Conservation (phyloP, 64 coral and sea anemone species). For the Montipora efflorescens region DNA sequence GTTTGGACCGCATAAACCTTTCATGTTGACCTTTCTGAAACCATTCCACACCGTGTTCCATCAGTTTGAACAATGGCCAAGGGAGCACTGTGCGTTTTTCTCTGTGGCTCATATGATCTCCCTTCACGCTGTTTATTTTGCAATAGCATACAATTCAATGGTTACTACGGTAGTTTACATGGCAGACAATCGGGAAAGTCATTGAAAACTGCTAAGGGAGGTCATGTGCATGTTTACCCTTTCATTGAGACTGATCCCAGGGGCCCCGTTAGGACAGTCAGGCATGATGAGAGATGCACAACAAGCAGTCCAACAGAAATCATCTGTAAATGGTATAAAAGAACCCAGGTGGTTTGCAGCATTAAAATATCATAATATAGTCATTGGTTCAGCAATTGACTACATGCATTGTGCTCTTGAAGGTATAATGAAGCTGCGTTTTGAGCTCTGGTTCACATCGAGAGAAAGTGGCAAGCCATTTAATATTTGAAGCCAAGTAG, state of each 20-base stretch:
- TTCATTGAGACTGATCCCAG: conserved; percentile 4
- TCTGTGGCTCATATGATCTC: conserved; percentile 59
- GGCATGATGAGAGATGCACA: too few relatives aligned
- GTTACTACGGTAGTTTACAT: conserved; percentile 48
- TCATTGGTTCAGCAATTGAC: too few relatives aligned
- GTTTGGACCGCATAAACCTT: conserved; percentile 68
- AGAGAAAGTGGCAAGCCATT: conserved; percentile 10
- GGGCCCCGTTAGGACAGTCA: conserved; percentile 1
- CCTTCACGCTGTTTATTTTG: conserved; percentile 37
- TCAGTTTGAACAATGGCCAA: conserved; percentile 8
- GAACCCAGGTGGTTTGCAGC: too few relatives aligned
- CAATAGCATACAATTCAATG: conserved; percentile 70
- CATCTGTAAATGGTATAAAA: too few relatives aligned
- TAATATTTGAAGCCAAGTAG: conserved; percentile 34
- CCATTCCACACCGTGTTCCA: conserved; percentile 32
- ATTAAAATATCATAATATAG: too few relatives aligned
- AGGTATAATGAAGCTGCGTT: too few relatives aligned
- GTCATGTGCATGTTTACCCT: conserved; percentile 19
- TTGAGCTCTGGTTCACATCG: too few relatives aligned
- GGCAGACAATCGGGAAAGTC: conserved; percentile 59
- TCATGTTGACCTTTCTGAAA: conserved; percentile 67
- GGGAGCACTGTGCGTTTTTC: conserved; percentile 5
- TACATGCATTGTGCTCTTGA: too few relatives aligned
- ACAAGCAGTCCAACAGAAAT: too few relatives aligned
- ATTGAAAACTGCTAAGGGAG: conserved; percentile 7